Evolutionary conservation across 1,140 invertebrate species (phyloP), one percentile per base, ranked within the genome.

Genomic region (Drosophila neocordata): DNA sequence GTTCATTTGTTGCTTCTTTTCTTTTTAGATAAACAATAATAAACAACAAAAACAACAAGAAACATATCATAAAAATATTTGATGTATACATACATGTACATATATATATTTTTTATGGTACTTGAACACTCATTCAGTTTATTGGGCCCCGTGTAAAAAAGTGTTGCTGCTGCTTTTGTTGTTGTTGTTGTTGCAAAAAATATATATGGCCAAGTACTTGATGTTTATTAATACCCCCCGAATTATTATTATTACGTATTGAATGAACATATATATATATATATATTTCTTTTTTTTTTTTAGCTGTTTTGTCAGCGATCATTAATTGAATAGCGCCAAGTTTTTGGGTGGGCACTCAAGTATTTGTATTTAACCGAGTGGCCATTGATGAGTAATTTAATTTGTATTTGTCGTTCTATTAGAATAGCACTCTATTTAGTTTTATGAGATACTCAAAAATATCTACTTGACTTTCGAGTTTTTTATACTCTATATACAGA

Each of bases 391-490:
- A 83, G 76, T 89, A 90, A 90, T 89, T 89, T 75, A 80, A 90
- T 89, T 90, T 89, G 87, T 79, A 90, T 89, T 90, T 89, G 87
- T 77, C 69, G 87, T 77, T 89, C 7, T 89, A 89, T 89, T 89
- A 81, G 87, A 82, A 82, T 74, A 87, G 81, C 87, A 90, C 87
- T 89, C 27, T 69, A 70, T 77, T 72, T 75, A 76, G 41, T 89
- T 90, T 90, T 90, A 90, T 89, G 87, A 89, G 69, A 87, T 89
- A 89, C 87, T 89, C 85, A 62, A 89, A 75, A 66, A 67, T 65
- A 72, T 87, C 73, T 87, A 90, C 87, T 89, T 89, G 87, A 89
- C 58, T 83, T 59, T 88, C 73, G 70, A 88, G 83, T 89, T 88
- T 69, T 89, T 89, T 83, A 88, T 88, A 66, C 82, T 68, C 71